Base-by-base conservation (phyloP, 64 coral and sea anemone genomes). In the Astreopora myriophthalma region DNA sequence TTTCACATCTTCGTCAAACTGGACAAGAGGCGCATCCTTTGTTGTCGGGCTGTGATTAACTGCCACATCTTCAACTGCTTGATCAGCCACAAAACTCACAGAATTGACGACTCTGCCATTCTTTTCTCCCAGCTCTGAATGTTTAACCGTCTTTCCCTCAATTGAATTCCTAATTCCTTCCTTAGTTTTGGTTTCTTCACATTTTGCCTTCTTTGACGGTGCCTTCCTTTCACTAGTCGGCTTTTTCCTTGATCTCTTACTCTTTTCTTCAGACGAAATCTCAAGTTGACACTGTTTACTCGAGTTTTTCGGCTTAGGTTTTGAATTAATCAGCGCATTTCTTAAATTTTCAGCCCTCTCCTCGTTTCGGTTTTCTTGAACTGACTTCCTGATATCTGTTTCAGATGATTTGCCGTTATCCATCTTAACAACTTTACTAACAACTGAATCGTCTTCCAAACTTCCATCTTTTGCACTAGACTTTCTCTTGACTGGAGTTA, bases 41-140 rank as follows among this genome's bases (percentile, higher is more conserved):
- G 22, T 0, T 13, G 79, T 83, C 3, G 79, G 57, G 25, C 57
- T 83, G 23, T 65, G 57, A 24, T 65, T 83, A 11, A 65, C 34
- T 5, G 79, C n/a, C 29, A 83, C 8, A 13, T 63, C 79, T 14
- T 64, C 31, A 25, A 83, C 57, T 38, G 58, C 52, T 37, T 83
- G 79, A 65, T 83, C 79, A 22, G 52, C 57, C 20, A 83, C 79
- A 65, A 83, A 83, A 64, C 79, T 83, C 0, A 83, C 79, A 65
- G 79, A 83, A 83, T 83, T 55, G 32, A 83, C 55, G 38, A 5
- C 7, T 36, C 20, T 36, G 8, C 33, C 12, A 28, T 23, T 20
- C 8, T 65, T n/a, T 14, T 37, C 33, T 26, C 23, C 34, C 29
- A 83, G 57, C 38, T 38, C 32, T 38, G 38, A 12, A 12, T 3